phyloP scores from a whole-genome alignment of 2,797 vertebrate genomes.

The Clarias laeviceps region DNA sequence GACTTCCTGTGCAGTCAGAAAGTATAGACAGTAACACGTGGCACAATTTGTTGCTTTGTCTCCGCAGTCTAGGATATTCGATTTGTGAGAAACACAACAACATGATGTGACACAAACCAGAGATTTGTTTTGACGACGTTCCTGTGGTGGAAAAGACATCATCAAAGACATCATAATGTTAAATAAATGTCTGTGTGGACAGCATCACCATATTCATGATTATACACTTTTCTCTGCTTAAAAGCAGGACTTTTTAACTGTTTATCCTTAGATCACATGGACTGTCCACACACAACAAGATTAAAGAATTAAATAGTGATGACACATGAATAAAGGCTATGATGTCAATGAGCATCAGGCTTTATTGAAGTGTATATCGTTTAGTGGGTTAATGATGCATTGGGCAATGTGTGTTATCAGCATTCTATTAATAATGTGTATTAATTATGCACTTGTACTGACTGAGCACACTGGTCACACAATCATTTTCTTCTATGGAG shows the following conservation, averaged over 20 bases:
- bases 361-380: not conserved
- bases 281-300: not conserved
- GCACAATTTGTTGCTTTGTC: not conserved
- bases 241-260: not conserved
- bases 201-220: not conserved
- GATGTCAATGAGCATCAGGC: not conserved
- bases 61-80: not conserved
- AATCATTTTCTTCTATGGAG: not conserved
- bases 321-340: not conserved
- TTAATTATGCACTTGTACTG: not conserved
- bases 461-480: not conserved
- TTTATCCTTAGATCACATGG: not conserved
- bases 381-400: not conserved
- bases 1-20: constrained; percentile 8
- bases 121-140: not conserved
- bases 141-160: not conserved
- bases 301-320: not conserved
- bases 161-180: not conserved
- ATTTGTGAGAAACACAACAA: not conserved
- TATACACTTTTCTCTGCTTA: not conserved
- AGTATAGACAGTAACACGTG: constrained; percentile 11
- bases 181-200: not conserved
- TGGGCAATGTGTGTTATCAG: not conserved
- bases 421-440: not conserved
- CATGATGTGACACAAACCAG: not conserved